Conservation (phyloP, 2,113 vertebrate genomes). For the Nothoprocta perdicaria region DNA sequence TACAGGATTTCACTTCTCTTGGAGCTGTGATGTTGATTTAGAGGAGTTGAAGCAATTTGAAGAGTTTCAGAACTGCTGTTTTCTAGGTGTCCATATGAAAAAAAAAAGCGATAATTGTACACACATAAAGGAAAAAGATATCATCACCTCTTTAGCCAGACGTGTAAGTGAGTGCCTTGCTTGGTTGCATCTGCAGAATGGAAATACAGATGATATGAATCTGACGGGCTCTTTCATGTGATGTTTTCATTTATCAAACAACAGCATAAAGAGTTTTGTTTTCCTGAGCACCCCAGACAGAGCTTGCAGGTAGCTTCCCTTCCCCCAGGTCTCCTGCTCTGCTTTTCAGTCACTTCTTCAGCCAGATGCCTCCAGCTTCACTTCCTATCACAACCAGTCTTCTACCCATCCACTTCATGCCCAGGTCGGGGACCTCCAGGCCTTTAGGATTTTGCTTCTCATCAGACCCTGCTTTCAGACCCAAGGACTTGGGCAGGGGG, state of each 20-base stretch:
- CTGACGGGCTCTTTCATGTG: not conserved
- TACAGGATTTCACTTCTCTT: not conserved
- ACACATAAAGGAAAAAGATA: not conserved
- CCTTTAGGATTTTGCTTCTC: not conserved
- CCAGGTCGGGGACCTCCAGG: not conserved
- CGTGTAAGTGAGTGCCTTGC: not conserved
- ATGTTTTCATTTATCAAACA: not conserved
- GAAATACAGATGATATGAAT: not conserved
- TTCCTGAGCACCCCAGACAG: not conserved
- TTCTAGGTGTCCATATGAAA: not conserved
- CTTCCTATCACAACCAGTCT: not conserved
- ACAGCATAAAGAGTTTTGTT: not conserved
- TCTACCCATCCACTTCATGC: not conserved
- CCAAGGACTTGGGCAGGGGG: not conserved
- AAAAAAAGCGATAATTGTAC: not conserved
- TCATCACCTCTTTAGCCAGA: not conserved
- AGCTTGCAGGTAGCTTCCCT: not conserved
- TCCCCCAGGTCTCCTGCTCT: not conserved
- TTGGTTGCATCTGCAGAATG: not conserved
- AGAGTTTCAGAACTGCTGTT: not conserved
- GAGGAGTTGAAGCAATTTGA: not conserved
- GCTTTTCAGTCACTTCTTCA: not conserved
- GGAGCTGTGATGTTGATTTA: not conserved
- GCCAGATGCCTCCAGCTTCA: rapidly evolving
- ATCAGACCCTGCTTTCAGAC: not conserved